A percentile compares a stretch with the other conserved stretches of the same genome.
Conservation (phyloP, 2,113 vertebrate species). For the Grammomys dolichurus region DNA sequence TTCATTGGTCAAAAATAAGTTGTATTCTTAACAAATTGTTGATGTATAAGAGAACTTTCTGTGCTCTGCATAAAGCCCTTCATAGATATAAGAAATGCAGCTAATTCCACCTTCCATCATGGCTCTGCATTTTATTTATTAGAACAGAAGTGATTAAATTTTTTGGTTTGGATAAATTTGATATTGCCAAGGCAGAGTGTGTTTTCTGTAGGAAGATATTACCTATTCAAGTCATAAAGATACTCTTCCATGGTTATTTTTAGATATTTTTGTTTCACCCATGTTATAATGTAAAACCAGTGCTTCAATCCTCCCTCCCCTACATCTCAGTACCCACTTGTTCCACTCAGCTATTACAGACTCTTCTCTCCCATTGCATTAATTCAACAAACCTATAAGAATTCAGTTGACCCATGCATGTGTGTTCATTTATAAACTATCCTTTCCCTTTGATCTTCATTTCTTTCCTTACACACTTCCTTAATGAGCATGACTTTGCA, state of each 20-base stretch:
- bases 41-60: neutral
- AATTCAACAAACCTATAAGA: neutral
- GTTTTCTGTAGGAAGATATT: neutral
- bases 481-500: constrained; percentile 8
- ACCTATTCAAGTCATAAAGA: neutral
- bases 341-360: neutral
- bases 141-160: neutral
- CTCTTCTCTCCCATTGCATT: neutral
- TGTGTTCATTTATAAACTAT: neutral
- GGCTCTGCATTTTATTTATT: neutral
- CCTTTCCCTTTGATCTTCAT: constrained; percentile 8
- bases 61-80: neutral
- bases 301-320: neutral
- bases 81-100: neutral
- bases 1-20: neutral
- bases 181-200: neutral
- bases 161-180: neutral
- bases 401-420: neutral
- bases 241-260: neutral
- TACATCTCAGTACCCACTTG: neutral
- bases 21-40: neutral
- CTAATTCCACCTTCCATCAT: neutral
- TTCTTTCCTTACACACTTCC: neutral
- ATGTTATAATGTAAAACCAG: neutral
- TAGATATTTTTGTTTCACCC: neutral